These are phyloP conservation scores for Lophius americanus DNA, from an alignment of 2,797 vertebrate species.

Conservation along the genomic window DNA sequence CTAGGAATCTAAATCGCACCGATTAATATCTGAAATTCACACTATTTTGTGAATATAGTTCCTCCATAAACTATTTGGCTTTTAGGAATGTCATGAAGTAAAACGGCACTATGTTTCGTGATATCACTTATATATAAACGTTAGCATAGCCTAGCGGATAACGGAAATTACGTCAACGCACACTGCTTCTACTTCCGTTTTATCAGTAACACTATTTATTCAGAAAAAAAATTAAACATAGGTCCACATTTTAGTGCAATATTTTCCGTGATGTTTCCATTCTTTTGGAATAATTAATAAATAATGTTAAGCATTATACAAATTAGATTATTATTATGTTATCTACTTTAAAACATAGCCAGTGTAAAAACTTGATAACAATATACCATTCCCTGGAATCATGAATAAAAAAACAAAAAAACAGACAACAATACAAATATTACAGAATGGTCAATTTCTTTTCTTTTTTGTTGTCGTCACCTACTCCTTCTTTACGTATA, in stretches of 20 bases:
- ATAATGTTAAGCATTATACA: neutral
- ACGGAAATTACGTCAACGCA: constrained; percentile 52
- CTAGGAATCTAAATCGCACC: constrained; percentile 8
- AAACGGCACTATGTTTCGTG: neutral
- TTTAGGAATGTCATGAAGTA: fast-evolving
- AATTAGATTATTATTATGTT: no score
- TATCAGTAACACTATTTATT: neutral
- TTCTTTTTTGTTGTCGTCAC: no score
- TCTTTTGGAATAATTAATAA: neutral
- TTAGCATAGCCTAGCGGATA: constrained; percentile 43
- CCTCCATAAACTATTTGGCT: fast-evolving
- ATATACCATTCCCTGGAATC: no score
- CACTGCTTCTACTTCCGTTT: constrained; percentile 46
- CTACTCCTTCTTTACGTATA: no score
- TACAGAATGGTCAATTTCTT: no score
- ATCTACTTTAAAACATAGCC: no score
- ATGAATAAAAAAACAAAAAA: no score
- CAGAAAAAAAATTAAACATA: neutral
- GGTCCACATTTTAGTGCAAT: neutral
- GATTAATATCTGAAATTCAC: neutral
- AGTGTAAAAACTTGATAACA: no score
- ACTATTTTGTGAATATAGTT: neutral
- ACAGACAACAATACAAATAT: no score
- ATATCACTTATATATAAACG: neutral
- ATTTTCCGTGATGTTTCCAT: neutral